Base-by-base conservation (phyloP, 2,888 invertebrate species). In the Ophion ellenae region DNA sequence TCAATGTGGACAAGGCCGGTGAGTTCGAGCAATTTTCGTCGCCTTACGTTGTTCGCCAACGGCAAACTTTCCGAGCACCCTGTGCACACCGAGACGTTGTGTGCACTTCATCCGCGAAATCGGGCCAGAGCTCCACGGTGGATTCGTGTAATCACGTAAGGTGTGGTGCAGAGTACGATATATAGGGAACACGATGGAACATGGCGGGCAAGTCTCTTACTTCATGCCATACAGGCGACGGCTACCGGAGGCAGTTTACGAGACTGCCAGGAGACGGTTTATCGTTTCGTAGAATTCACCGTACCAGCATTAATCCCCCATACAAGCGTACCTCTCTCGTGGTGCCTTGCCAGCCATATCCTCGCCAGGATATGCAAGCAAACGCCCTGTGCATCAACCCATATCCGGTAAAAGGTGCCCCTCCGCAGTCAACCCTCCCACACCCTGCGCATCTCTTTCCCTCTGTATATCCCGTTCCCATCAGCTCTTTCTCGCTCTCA, bases 61-160 rank as follows among this genome's bases (percentile, higher is more conserved):
- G n/a, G 45, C 17, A 61, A 57, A 73, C 80, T 83, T 69, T 73
- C 11, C 45, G 57, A 66, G 40, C 80, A 81, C 59, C 77, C 77
- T 69, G 69, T 77, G 80, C 76, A 76, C 59, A 83, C 32, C 10
- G 11, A 40, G 24, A 28, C 45, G 5, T 45, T 64, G 53, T 85
- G 70, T 69, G 59, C 53, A 45, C 69, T 57, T 82, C 24, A 57
- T 77, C 24, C 28, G 57, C 59, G 61, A 85, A 67, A 28, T 71
- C 69, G 70, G 81, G 70, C 71, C 71, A 61, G 78, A 84, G 61
- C 59, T 77, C 70, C 61, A 79, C 66, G 64, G 61, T 83, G 70
- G 76, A 75, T 76, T 85, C 61, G 83, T 86, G 85, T 87, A 88
- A 87, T 88, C 87, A 82, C 87, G 87, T 87, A 81, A 88, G 87